Evolutionary conservation across 2,113 vertebrate genomes (phyloP), one percentile per base, ranked within the genome.

Genomic region (Cepphus grylle): DNA sequence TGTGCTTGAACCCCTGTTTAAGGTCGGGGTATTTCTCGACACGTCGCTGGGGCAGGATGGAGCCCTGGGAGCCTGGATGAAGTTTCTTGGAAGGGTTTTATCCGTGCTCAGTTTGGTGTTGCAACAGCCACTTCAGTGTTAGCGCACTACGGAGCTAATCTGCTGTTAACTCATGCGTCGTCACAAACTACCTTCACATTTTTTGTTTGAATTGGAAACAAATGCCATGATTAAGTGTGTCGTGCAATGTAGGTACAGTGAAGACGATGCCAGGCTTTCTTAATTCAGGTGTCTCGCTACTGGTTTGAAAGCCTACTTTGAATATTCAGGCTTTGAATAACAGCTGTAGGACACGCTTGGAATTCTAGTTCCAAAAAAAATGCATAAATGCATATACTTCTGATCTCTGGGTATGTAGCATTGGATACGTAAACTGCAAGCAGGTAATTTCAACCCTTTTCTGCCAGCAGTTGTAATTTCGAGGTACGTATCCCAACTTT

Each of bases 161-260:
- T 55, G 38, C 27, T 66, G 13, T 55, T 59, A 72, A n/a, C 9
- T 80, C 10, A 4, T 52, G 32, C 40, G 9, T 65, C 0, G 0
- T 86, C 36, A 61, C 53, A 66, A 83, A 43, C 53, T 34, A 34
- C 26, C 29, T 69, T 67, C 5, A 8, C 4, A 1, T 55, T 71
- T 92, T 66, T 65, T 86, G 9, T 55, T 81, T 59, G 52, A 67
- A 69, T 38, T 65, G 65, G 36, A 65, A 67, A 21, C 53, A 50
- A 52, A 11, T 59, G 4, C 21, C 11, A 6, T 30, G 26, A 23
- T 32, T 66, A 25, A 52, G 62, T 70, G 25, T 62, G 12, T 15
- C 20, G 4, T 42, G 38, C 15, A 42, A 1, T 14, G 12, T 25
- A 36, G 30, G 29, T 52, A 25, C 21, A 45, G 23, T 45, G 40